Conservation (phyloP, 2,797 vertebrate species). For the Heterohyrax brucei region DNA sequence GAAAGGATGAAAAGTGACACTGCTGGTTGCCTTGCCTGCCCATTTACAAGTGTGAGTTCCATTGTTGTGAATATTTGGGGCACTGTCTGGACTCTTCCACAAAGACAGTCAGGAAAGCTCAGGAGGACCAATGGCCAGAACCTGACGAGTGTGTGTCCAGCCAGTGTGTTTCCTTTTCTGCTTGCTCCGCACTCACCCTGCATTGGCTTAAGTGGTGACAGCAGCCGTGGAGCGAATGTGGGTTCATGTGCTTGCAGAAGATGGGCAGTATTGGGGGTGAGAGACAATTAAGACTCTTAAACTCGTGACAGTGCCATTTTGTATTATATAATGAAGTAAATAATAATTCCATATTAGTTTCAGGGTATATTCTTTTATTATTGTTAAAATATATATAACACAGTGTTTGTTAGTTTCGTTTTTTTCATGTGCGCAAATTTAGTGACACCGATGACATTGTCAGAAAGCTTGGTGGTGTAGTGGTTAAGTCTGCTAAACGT, state of each 20-base stretch:
- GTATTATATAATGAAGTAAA: neutral
- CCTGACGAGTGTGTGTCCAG: accelerated
- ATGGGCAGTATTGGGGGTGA: neutral
- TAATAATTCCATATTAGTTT: neutral
- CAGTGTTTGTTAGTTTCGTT: neutral
- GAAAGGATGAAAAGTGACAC: slow-evolving; percentile 38
- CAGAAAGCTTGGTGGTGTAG: too few relatives aligned
- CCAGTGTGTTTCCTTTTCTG: neutral
- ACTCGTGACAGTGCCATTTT: neutral
- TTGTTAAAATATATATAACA: neutral
- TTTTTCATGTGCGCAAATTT: neutral
- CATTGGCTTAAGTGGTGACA: neutral
- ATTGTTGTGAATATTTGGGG: slow-evolving; percentile 11
- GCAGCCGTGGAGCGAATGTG: neutral
- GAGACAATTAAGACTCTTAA: slow-evolving; percentile 7
- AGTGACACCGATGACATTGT: neutral
- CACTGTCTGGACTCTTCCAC: neutral
- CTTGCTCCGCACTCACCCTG: neutral
- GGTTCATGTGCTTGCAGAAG: neutral
- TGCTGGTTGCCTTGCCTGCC: neutral
- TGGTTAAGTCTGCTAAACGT: too few relatives aligned
- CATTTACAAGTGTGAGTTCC: neutral
- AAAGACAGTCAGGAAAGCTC: neutral
- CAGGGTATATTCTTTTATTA: neutral
- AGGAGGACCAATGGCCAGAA: neutral